Percentiles rank a stretch among this genome's conserved stretches.
Evolutionary conservation across 2,113 vertebrate genomes (phyloP).

Genomic region (Erinaceus europaeus): DNA sequence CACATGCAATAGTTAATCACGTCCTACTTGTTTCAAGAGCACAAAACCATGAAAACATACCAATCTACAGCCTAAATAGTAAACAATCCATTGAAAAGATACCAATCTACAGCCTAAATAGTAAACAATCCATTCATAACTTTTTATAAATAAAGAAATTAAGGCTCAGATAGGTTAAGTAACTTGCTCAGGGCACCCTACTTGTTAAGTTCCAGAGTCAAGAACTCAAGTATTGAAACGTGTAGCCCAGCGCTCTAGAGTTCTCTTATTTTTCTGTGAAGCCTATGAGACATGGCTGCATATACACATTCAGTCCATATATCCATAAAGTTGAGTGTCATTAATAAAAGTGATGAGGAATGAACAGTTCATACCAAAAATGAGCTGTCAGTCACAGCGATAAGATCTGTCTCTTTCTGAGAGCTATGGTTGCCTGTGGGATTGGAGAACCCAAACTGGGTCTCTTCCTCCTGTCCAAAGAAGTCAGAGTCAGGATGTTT

Average conservation of each 20-base stretch:
- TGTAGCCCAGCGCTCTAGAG: neutral
- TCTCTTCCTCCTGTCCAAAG: slow-evolving; percentile 88
- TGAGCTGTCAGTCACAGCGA: slow-evolving; percentile 85
- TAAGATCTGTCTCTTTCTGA: slow-evolving; percentile 91
- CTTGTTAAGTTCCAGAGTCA: neutral
- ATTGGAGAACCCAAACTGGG: slow-evolving; percentile 92
- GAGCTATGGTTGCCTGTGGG: slow-evolving; percentile 86
- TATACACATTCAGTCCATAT: neutral
- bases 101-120: neutral
- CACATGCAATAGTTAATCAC: neutral
- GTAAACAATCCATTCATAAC: neutral
- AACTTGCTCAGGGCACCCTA: neutral
- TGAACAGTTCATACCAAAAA: slow-evolving; percentile 87
- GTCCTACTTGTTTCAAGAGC: neutral
- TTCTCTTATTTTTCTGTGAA: neutral
- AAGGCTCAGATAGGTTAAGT: slow-evolving; percentile 49
- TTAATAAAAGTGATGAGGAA: slow-evolving; percentile 26
- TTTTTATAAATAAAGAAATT: slow-evolving; percentile 23
- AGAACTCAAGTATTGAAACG: slow-evolving; percentile 3
- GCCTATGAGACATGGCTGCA: neutral
- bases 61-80: neutral
- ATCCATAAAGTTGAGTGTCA: slow-evolving; percentile 17
- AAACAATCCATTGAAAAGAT: neutral
- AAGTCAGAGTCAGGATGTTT: slow-evolving; percentile 88
- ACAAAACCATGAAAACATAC: slow-evolving; percentile 7